A percentile compares a stretch with the other conserved stretches of the same genome.
These are phyloP conservation scores for Sceliomorpha sp. DNA, from an alignment of 2,888 invertebrate species.

Conservation along the genomic window DNA sequence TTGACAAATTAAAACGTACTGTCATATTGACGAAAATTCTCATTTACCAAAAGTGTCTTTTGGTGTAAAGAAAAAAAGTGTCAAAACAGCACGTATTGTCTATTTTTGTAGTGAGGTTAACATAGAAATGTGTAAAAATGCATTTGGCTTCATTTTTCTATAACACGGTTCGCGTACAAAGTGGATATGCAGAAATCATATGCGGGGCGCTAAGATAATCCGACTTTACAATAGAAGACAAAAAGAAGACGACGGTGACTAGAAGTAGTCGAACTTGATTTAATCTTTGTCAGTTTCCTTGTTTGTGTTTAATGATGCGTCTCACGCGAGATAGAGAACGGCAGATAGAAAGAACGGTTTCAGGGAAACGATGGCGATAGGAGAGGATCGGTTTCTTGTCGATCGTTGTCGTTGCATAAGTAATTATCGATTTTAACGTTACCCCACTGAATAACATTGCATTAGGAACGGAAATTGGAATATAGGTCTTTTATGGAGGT, in stretches of 20 bases:
- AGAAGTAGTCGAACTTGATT: conserved; percentile 26
- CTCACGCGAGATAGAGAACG: conserved; percentile 33
- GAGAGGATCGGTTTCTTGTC: too few species aligned
- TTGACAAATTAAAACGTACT: too few species aligned
- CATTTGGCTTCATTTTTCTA: neutral
- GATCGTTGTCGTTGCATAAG: too few species aligned
- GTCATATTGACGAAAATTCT: too few species aligned
- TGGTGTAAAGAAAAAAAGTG: too few species aligned
- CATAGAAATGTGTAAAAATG: conserved; percentile 27
- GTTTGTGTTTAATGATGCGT: conserved; percentile 34
- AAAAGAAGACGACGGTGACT: conserved; percentile 8
- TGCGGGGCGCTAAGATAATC: too few species aligned
- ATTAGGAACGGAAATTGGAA: too few species aligned
- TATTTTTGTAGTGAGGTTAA: conserved; percentile 16
- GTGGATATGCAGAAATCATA: neutral
- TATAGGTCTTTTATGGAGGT: too few species aligned
- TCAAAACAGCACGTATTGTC: conserved; percentile 14
- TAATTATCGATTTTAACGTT: too few species aligned
- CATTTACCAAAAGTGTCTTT: too few species aligned
- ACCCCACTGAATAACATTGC: too few species aligned
- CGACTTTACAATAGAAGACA: neutral
- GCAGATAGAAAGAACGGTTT: conserved; percentile 38
- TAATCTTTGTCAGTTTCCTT: conserved; percentile 33
- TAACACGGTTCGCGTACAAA: conserved; percentile 1
- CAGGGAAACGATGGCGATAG: conserved; percentile 4